Base-by-base conservation (phyloP, 2,888 invertebrate genomes). In the Steromphala cineraria region DNA sequence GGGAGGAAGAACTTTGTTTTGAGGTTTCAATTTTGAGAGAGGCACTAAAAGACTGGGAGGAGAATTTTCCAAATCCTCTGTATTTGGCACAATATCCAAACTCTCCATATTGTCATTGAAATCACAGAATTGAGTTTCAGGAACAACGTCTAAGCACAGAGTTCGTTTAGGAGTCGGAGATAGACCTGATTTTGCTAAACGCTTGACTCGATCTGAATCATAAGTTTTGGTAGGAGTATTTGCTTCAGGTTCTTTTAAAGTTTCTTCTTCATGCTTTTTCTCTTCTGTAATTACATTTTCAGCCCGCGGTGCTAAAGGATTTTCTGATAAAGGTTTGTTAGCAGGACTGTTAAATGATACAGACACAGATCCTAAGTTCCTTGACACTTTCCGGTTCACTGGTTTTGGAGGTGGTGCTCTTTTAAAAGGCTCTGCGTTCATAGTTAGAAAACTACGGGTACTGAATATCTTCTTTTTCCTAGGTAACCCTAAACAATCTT, bases 391-490 rank as follows among this genome's bases (percentile, higher is more conserved):
- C 80, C 53, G 77, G 56, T 53, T 82, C 28, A 80, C 77, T 17
- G 67, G 24, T 78, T 75, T 84, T 62, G 67, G 62, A 17, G 53
- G 71, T n/a, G 80, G 56, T 0, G 87, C 86, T 75, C 85, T 84
- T 75, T 85, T 83, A 10, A 87, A 87, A 7, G 89, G 89, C 82
- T 86, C 86, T 24, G 86, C 80, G 8, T 78, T 81, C 46, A 88
- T 71, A 46, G 86, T 83, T 21, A 90, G 78, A 77, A 89, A 90
- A 80, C 90, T 90, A 78, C 90, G 81, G 31, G 85, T 83, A 62
- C 84, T 83, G 15, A 75, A 46, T 4, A 75, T 21, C 53, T 46
- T 75, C 28, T 75, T 82, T 62, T 82, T 81, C 81, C 84, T 86
- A 21, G 82, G 55, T 76, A 85, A 83, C 0, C 75, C 10, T 7